phyloP scores from a whole-genome alignment of 2,888 invertebrate genomes.

The Pachliopta kotzebuea region DNA sequence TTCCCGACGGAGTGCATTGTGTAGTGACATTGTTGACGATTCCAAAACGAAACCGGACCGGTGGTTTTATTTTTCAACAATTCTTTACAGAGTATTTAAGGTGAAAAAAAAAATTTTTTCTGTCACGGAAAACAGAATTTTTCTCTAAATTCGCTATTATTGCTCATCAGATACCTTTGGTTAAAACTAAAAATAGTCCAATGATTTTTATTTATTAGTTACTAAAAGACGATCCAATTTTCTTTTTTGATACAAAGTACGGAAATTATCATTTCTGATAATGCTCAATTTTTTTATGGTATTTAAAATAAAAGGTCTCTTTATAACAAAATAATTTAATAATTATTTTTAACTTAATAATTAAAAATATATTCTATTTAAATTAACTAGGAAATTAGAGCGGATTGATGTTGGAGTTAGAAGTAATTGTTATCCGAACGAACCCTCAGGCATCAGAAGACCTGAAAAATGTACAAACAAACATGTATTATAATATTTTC shows the following conservation, averaged over 20 bases:
- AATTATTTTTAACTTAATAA: not conserved
- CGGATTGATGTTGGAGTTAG: not conserved
- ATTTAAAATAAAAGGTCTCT: not conserved
- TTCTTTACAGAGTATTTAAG: constrained; percentile 15
- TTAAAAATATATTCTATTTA: not conserved
- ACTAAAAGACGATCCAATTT: no score
- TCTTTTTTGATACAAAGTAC: no score
- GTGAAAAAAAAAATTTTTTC: not conserved
- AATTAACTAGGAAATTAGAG: not conserved
- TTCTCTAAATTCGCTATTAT: no score
- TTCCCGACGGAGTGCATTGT: constrained; percentile 46
- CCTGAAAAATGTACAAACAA: constrained; percentile 52
- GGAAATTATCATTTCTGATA: no score
- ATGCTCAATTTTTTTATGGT: no score
- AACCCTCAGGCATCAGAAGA: constrained; percentile 71
- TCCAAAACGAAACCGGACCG: constrained; percentile 15
- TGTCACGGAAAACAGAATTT: no score
- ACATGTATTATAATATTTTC: no score
- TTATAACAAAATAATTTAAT: not conserved
- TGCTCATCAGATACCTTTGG: no score
- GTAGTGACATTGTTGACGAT: constrained; percentile 51
- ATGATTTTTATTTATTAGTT: no score
- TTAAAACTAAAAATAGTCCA: no score
- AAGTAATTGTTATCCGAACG: constrained; percentile 46
- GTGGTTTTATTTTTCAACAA: constrained; percentile 10